Percentiles rank a stretch among this genome's conserved stretches.
phyloP scores from a whole-genome alignment of 2,888 invertebrate species.

The Itoplectis maculator region DNA sequence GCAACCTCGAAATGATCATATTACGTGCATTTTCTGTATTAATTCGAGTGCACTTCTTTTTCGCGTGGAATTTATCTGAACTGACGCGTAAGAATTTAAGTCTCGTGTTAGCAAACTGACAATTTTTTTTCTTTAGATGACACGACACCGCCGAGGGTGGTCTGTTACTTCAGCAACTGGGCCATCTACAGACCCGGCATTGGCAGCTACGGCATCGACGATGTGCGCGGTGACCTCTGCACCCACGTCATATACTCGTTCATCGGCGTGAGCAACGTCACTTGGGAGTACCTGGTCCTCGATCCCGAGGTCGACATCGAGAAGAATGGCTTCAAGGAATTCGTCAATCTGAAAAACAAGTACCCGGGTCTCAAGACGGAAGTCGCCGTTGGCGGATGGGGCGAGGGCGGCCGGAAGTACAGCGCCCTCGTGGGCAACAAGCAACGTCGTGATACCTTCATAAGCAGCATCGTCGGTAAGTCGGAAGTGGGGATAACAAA shows the following conservation, averaged over 20 bases:
- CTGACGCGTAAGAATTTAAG: neutral
- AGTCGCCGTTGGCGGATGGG: conserved; percentile 96
- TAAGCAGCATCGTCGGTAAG: conserved; percentile 91
- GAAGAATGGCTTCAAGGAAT: conserved; percentile 91
- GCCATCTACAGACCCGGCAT: conserved; percentile 93
- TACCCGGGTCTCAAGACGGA: conserved; percentile 91
- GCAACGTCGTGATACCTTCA: conserved; percentile 89
- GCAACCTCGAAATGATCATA: too few relatives aligned
- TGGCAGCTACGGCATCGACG: conserved; percentile 93
- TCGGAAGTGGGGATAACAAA: neutral
- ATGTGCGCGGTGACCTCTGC: conserved; percentile 93
- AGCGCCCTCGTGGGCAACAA: conserved; percentile 92
- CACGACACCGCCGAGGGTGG: conserved; percentile 83
- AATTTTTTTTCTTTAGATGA: conserved; percentile 55
- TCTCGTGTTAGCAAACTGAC: neutral
- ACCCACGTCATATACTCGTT: conserved; percentile 96
- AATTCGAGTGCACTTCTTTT: too few relatives aligned
- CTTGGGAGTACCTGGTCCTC: conserved; percentile 91
- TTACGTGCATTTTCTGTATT: too few relatives aligned
- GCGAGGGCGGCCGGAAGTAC: conserved; percentile 95
- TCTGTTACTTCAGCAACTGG: conserved; percentile 92
- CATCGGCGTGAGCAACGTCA: conserved; percentile 92
- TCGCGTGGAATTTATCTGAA: too few relatives aligned
- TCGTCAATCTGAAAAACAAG: conserved; percentile 89
- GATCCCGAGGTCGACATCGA: conserved; percentile 93